Conservation (phyloP, 2,888 invertebrate genomes). For the Drosophila lutescens region DNA sequence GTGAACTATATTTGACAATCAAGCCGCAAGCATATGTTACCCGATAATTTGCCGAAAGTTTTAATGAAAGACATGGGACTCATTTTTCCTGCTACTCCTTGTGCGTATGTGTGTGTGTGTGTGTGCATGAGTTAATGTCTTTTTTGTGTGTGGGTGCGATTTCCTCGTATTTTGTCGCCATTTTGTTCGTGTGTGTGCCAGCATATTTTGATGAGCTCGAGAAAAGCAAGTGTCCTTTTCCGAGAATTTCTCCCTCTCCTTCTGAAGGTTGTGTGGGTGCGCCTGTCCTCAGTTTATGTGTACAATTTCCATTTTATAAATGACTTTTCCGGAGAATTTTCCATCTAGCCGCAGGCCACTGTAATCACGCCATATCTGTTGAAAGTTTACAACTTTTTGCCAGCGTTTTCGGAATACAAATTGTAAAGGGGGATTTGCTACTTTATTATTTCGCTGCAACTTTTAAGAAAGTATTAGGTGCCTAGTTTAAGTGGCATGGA, state of each 20-base stretch:
- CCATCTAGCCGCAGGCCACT: conserved; percentile 60
- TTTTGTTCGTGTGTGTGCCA: conserved; percentile 62
- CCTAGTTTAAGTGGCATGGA: not conserved
- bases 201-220: conserved; percentile 74
- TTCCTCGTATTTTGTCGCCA: conserved; percentile 65
- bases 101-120: conserved; percentile 10
- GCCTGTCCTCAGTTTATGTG: conserved; percentile 44
- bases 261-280: conserved; percentile 13
- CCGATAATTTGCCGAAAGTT: conserved; percentile 85
- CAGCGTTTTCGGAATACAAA: conserved; percentile 30
- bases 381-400: conserved; percentile 70
- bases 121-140: conserved; percentile 44
- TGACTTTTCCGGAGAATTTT: conserved; percentile 63
- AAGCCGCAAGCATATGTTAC: conserved; percentile 84
- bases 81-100: conserved; percentile 72
- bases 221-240: conserved; percentile 56
- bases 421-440: not conserved
- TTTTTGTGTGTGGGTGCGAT: conserved; percentile 34
- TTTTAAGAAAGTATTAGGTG: not conserved
- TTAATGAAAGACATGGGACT: conserved; percentile 84
- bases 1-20: conserved; percentile 70
- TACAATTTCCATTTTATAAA: conserved; percentile 69
- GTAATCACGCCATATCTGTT: conserved; percentile 79
- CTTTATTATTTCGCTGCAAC: not conserved
- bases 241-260: conserved; percentile 13